Evolutionary conservation across 2,888 invertebrate genomes (phyloP).

Genomic region (Lordiphosa andalusiaca): DNA sequence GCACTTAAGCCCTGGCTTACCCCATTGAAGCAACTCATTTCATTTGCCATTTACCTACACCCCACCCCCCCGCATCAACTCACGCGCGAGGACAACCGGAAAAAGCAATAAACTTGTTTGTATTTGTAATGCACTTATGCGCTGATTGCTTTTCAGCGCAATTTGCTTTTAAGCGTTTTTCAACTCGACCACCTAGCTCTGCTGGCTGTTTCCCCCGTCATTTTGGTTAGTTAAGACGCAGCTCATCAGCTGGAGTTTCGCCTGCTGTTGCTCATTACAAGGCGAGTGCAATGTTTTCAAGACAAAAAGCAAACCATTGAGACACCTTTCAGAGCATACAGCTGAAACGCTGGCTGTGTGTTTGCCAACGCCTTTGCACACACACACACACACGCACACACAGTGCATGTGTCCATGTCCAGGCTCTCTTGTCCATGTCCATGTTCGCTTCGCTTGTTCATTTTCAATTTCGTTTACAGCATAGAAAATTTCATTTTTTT

Average conservation of each 20-base stretch:
- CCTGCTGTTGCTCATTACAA: conserved; percentile 28
- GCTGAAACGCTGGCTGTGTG: too few species aligned
- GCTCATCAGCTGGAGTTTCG: conserved; percentile 22
- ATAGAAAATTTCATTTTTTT: conserved; percentile 27
- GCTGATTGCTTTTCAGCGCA: conserved; percentile 57
- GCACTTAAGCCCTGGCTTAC: too few species aligned
- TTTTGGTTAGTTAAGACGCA: conserved; percentile 39
- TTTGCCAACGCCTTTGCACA: background rate
- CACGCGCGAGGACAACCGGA: background rate
- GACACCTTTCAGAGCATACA: conserved; percentile 10
- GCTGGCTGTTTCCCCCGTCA: conserved; percentile 18
- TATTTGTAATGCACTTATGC: conserved; percentile 59
- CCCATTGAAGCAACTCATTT: too few species aligned
- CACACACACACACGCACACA: conserved; percentile 7
- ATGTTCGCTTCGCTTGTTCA: conserved; percentile 41
- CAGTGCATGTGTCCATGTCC: conserved; percentile 11
- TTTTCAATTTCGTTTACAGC: conserved; percentile 46
- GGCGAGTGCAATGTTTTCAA: conserved; percentile 10
- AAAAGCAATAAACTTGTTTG: conserved; percentile 55
- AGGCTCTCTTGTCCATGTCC: conserved; percentile 22
- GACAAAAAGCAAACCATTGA: conserved; percentile 21
- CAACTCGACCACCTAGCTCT: background rate
- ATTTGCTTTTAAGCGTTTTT: conserved; percentile 50
- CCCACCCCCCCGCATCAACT: too few species aligned
- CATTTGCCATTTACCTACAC: too few species aligned